Evolutionary conservation across 2,797 vertebrate genomes (phyloP), one percentile per base, ranked within the genome.

Genomic region (Oreochromis mossambicus): DNA sequence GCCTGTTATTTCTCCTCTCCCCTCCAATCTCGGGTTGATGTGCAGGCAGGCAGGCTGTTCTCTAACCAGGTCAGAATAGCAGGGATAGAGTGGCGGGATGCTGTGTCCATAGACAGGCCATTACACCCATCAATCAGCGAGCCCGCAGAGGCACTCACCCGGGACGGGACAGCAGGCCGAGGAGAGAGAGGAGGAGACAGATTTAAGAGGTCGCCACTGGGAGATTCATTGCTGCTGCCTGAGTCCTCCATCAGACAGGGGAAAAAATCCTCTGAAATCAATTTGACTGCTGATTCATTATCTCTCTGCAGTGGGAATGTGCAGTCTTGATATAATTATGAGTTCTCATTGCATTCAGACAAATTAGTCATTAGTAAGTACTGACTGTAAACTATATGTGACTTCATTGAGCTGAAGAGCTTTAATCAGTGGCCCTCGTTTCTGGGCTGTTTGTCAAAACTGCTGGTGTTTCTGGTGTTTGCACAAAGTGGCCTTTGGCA

Each of bases 51-150:
- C 24, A 21, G 48, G 24, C 75, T 38, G 63, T 55, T 87, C 83
- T 80, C 80, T 89, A 88, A 85, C 80, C 87, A 76, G 90, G 84
- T 82, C 87, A 85, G 82, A 78, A 41, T 14, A 80, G 82, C 82
- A 46, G 61, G 21, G 56, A 78, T 29, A 83, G 78, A 83, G 83
- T 56, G 84, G 82, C 41, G 14, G 77, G 66, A 77, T 14, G 84
- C 77, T 7, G 76, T 86, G 78, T 88, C 88, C 80, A 77, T 4
- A 54, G 85, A 85, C 91, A 85, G 86, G 78, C 89, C 90, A 89
- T 92, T 89, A 90, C 81, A 83, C 43, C 88, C 89, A 91, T 93
- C 91, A 90, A 91, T 91, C 92, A 91, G 82, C 46, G 12, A 21
- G 70, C 66, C 52, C 2, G 78, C 83, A 24, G 15, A 81, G 81